phyloP scores from a whole-genome alignment of 2,888 invertebrate species.

The Thereva nobilitata region DNA sequence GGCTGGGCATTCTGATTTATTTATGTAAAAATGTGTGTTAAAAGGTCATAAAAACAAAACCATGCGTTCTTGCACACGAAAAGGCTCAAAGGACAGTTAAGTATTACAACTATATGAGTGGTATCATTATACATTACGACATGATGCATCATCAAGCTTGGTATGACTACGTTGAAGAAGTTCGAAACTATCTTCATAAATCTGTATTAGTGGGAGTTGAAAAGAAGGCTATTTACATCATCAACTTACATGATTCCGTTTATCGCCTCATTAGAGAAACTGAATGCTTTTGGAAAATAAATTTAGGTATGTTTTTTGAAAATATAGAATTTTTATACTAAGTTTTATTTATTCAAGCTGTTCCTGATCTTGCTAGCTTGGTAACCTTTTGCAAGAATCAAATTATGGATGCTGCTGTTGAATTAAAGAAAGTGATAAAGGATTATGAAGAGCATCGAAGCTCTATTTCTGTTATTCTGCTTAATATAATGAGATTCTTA shows the following conservation, averaged over 20 bases:
- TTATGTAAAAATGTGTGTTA: neutral
- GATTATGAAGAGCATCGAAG: slow-evolving; percentile 65
- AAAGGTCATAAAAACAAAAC: slow-evolving; percentile 46
- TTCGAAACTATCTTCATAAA: slow-evolving; percentile 64
- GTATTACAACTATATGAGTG: slow-evolving; percentile 76
- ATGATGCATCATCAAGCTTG: slow-evolving; percentile 81
- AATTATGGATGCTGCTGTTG: slow-evolving; percentile 66
- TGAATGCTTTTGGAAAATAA: slow-evolving; percentile 78
- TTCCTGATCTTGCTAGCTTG: slow-evolving; percentile 77
- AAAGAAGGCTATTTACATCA: slow-evolving; percentile 59
- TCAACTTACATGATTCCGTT: slow-evolving; percentile 76
- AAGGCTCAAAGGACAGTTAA: slow-evolving; percentile 75
- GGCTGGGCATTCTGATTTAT: neutral
- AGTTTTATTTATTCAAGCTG: slow-evolving; percentile 54
- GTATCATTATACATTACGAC: slow-evolving; percentile 82
- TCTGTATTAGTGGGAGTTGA: slow-evolving; percentile 67
- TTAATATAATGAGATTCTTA: slow-evolving; percentile 70
- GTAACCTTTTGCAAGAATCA: slow-evolving; percentile 74
- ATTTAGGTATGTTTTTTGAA: slow-evolving; percentile 61
- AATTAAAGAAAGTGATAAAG: slow-evolving; percentile 65
- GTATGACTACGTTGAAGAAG: slow-evolving; percentile 75
- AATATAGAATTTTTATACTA: neutral
- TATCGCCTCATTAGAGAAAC: slow-evolving; percentile 76
- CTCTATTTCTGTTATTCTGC: slow-evolving; percentile 61
- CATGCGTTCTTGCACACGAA: slow-evolving; percentile 63